These are phyloP conservation scores for Scaptomyza caliginosa DNA, from an alignment of 2,888 invertebrate genomes.

Conservation along the genomic window DNA sequence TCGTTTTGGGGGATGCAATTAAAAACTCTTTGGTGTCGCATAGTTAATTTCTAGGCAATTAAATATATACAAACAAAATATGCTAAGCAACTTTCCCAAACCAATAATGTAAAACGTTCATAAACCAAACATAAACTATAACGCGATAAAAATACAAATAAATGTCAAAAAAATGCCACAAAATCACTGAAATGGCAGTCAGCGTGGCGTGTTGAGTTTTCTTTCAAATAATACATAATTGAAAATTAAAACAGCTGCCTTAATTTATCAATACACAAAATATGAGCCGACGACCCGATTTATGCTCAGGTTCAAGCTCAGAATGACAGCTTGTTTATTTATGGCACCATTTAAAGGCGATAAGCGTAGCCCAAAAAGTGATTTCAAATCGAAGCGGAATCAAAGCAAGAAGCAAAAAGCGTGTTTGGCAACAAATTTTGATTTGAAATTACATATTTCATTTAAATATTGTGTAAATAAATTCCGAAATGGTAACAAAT, in stretches of 20 bases:
- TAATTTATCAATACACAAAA: conserved; percentile 54
- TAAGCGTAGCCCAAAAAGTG: conserved; percentile 43
- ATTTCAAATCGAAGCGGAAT: conserved; percentile 20
- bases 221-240: conserved; percentile 24
- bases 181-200: background rate
- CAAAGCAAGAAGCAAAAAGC: conserved; percentile 1
- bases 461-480: conserved; percentile 64
- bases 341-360: conserved; percentile 61
- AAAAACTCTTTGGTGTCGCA: conserved; percentile 58
- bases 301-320: conserved; percentile 66
- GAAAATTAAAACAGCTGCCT: conserved; percentile 39
- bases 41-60: conserved; percentile 60
- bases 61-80: conserved; percentile 46
- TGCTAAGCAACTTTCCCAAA: conserved; percentile 61
- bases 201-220: background rate
- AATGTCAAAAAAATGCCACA: conserved; percentile 24
- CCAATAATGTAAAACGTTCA: conserved; percentile 13
- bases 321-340: conserved; percentile 56
- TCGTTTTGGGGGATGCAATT: conserved; percentile 56
- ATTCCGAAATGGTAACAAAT: conserved; percentile 46
- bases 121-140: conserved; percentile 57
- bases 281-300: conserved; percentile 35
- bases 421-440: conserved; percentile 57
- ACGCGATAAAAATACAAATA: conserved; percentile 34
- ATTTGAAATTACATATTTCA: conserved; percentile 69